Conservation (phyloP, 2,888 invertebrate genomes). For the Penaeus monodon region DNA sequence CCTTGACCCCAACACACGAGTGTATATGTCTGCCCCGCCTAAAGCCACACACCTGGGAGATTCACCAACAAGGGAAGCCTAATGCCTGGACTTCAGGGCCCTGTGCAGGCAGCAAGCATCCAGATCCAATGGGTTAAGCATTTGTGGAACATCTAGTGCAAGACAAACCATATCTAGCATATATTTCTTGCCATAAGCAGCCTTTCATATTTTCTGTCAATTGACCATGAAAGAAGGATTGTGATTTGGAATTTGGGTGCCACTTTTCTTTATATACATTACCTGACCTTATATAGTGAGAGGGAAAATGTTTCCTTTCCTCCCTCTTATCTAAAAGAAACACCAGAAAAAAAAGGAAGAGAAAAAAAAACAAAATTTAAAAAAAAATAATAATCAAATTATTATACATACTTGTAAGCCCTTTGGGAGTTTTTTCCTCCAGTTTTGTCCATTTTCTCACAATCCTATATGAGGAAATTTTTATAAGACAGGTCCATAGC, state of each 20-base stretch:
- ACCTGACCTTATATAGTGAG: not conserved
- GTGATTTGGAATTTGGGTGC: not conserved
- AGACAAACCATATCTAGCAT: no score
- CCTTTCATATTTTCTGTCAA: no score
- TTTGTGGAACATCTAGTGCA: no score
- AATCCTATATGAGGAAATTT: constrained; percentile 48
- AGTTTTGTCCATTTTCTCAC: constrained; percentile 57
- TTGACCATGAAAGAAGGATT: no score
- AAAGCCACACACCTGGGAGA: no score
- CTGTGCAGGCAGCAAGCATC: no score
- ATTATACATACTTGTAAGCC: constrained; percentile 49
- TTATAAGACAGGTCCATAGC: constrained; percentile 60
- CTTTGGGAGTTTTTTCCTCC: constrained; percentile 50
- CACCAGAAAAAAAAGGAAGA: not conserved
- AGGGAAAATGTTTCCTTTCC: not conserved
- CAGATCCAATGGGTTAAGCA: no score
- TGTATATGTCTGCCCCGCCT: no score
- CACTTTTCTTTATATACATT: not conserved
- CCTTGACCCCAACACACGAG: no score
- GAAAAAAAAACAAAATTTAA: not conserved
- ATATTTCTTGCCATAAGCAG: no score
- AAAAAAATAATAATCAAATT: not conserved
- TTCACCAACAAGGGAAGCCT: no score
- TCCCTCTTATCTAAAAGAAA: not conserved
- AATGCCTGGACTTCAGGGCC: no score